A percentile compares a stretch with the other conserved stretches of the same genome.
Evolutionary conservation across 2,113 vertebrate genomes (phyloP).

Genomic region (Suricata suricatta): DNA sequence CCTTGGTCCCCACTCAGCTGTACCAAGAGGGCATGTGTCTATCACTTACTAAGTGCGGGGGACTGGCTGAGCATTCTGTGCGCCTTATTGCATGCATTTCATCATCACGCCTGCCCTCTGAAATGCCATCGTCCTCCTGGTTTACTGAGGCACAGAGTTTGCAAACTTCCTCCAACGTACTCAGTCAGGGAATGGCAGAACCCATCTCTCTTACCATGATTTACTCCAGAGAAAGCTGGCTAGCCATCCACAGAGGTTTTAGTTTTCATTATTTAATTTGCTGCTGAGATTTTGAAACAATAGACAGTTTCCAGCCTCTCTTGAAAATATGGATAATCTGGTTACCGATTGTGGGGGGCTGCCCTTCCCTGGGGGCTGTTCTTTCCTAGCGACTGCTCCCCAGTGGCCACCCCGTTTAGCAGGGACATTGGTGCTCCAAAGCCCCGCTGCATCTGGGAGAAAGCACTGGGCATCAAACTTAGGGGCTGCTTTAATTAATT

Average conservation of each 20-base stretch:
- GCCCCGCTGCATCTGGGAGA: not conserved
- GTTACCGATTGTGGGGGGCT: not conserved
- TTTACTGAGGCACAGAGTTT: not conserved
- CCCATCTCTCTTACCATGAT: not conserved
- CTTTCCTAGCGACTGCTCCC: not conserved
- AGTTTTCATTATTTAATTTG: not conserved
- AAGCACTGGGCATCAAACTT: not conserved
- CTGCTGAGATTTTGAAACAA: not conserved
- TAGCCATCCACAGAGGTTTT: not conserved
- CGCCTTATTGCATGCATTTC: not conserved
- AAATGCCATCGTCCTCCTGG: not conserved
- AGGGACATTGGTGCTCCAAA: not conserved
- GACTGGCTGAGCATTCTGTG: not conserved
- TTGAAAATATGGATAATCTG: not conserved
- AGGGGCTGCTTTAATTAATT: conserved; percentile 15
- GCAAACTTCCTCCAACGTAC: not conserved
- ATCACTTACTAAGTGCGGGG: accelerated
- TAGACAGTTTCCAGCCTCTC: not conserved
- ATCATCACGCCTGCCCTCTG: not conserved
- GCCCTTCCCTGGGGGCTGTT: not conserved
- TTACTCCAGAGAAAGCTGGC: conserved; percentile 9
- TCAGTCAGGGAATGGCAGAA: not conserved
- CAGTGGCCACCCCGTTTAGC: not conserved
- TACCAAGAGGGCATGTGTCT: not conserved
- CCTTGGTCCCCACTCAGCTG: not conserved